A percentile compares a stretch with the other conserved stretches of the same genome.
Evolutionary conservation across 37 sponge, comb jelly and placozoan genomes (phyloP).

Genomic region (Dysidea cf. avara): DNA sequence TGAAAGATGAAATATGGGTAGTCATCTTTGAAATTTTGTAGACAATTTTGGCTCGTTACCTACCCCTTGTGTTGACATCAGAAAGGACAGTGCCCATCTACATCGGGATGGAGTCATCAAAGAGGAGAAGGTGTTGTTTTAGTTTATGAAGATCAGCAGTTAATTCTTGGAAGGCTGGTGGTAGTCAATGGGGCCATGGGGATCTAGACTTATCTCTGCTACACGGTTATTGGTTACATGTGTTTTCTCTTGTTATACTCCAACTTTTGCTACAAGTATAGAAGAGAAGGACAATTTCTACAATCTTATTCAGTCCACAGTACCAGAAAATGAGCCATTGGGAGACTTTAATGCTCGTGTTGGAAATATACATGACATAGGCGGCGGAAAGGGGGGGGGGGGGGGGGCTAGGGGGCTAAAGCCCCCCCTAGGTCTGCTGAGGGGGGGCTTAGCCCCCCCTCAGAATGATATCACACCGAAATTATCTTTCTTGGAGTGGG

Average conservation of each 20-base stretch:
- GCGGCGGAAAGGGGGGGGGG: too few relatives aligned
- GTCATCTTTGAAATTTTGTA: too few relatives aligned
- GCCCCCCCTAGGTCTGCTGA: too few relatives aligned
- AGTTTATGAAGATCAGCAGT: too few relatives aligned
- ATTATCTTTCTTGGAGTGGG: too few relatives aligned
- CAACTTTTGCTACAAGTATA: conserved; percentile 14
- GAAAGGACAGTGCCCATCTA: conserved; percentile 27
- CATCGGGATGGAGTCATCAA: conserved; percentile 6
- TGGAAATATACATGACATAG: conserved; percentile 1
- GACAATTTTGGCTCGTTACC: too few relatives aligned
- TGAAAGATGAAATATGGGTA: too few relatives aligned
- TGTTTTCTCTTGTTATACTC: conserved; percentile 17
- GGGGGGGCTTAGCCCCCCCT: too few relatives aligned
- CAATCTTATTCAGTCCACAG: conserved; percentile 1
- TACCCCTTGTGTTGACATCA: conserved; percentile 29
- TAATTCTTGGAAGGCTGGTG: too few relatives aligned
- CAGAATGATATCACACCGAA: too few relatives aligned
- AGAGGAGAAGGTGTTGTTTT: conserved; percentile 56
- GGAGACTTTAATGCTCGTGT: conserved; percentile 25
- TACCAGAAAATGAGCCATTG: conserved; percentile 7
- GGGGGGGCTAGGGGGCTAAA: too few relatives aligned
- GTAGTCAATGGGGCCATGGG: conserved; percentile 33
- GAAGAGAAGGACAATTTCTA: conserved; percentile 4
- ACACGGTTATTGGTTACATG: background rate
- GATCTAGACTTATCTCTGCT: background rate